These are phyloP conservation scores for Cephalopholis sonnerati DNA, from an alignment of 2,113 vertebrate genomes.

Conservation along the genomic window DNA sequence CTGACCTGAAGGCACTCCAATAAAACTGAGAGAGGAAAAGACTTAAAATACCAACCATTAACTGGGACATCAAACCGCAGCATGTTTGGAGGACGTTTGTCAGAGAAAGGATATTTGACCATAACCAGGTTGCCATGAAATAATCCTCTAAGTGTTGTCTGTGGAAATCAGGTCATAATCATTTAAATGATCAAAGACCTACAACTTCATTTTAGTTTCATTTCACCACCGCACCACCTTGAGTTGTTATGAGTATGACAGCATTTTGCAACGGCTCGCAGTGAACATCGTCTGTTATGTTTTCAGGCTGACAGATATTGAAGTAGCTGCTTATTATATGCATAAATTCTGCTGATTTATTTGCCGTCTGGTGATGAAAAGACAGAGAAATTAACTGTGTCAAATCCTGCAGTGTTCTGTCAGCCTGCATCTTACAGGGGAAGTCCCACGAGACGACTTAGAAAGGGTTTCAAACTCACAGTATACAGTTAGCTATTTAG, in stretches of 20 bases:
- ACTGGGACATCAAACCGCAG: background rate
- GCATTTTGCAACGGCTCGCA: background rate
- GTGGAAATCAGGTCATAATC: background rate
- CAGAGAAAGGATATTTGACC: background rate
- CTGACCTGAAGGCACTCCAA: background rate
- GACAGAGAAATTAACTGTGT: conserved; percentile 28
- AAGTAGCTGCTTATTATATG: conserved; percentile 10
- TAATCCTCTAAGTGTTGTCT: background rate
- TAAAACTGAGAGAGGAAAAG: background rate
- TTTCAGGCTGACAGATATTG: conserved; percentile 20
- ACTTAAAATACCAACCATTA: background rate
- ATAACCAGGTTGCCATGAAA: background rate
- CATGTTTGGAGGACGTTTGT: background rate
- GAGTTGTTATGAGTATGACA: background rate
- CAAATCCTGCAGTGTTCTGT: conserved; percentile 24
- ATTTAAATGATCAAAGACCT: background rate
- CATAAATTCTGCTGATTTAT: conserved; percentile 12
- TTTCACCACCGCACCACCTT: background rate
- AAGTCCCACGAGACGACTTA: conserved; percentile 19
- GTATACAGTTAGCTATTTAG: background rate
- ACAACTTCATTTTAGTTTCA: background rate
- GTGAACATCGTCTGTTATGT: conserved; percentile 8
- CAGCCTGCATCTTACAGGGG: background rate
- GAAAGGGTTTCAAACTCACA: conserved; percentile 22
- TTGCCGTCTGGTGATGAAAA: conserved; percentile 46